Base-by-base conservation (phyloP, 2,888 invertebrate species). In the Flexamia atlantica region DNA sequence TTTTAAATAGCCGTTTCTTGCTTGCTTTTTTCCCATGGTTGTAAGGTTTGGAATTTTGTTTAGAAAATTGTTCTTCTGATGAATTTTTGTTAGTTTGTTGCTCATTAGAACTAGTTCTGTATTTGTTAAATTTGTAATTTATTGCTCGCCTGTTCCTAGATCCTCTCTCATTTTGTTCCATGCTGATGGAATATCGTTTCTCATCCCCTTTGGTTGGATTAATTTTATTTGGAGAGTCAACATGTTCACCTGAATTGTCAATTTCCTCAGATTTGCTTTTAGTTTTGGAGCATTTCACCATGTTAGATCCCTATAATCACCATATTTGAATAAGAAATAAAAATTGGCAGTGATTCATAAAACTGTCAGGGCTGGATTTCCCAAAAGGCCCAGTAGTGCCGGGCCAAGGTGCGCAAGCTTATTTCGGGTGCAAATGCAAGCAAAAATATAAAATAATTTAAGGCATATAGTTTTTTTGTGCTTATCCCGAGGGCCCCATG, bases 281-380 rank as follows among this genome's bases (percentile, higher is more conserved):
- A 25, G 25, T 4, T 2, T 46, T 28, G 50, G 46, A 46, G 17
- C 74, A 76, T 36, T 42, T 17, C 1, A 9, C 50, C 25, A 46
- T 23, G 28, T 5, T 50, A 23, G 28, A 42, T 25, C 25, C 74
- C 74, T 76, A 76, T 14, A 76, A 76, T 76, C 74, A 76, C 50
- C 46, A 76, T 42, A 76, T 76, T 28, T 46, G 23, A 76, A 76
- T 1, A 25, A 46, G 74, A 76, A 76, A 76, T 40, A 70, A 70
- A 36, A 70, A 30, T 40, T 36, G 20, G 23, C 32, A 30, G 14
- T 32, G 23, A 2, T 23, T 40, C 40, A 20, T 5, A 68, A n/a
- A 40, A 70, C 7, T 60, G 60, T 9, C 23, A 25, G n/a, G n/a
- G n/a, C n/a, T n/a, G n/a, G n/a, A n/a, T n/a, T n/a, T n/a, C n/a